These are phyloP conservation scores for Gallirallus australis DNA, from an alignment of 2,797 vertebrate species.

Conservation along the genomic window DNA sequence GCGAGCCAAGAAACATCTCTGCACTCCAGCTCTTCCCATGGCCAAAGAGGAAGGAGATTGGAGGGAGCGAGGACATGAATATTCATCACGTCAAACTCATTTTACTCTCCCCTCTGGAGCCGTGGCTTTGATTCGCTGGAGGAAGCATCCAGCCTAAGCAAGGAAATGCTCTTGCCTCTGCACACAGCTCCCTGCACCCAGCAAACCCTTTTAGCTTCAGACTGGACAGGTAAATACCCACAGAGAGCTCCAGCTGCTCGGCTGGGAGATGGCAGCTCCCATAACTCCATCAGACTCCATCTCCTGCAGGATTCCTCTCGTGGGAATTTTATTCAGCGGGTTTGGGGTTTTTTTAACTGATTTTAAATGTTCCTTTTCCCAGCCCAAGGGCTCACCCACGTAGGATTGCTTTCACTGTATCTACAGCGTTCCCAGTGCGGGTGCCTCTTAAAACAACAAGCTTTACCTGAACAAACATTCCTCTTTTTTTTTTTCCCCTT, in stretches of 20 bases:
- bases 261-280: neutral
- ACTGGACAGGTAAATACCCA: neutral
- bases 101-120: neutral
- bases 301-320: neutral
- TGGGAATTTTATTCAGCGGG: neutral
- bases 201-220: neutral
- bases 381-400: neutral
- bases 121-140: neutral
- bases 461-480: neutral
- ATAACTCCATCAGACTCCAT: accelerated
- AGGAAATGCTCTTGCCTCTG: neutral
- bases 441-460: neutral
- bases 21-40: neutral
- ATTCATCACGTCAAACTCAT: neutral
- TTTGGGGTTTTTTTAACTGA: no score
- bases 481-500: neutral
- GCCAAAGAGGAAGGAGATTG: neutral
- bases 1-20: neutral
- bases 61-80: neutral
- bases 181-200: accelerated
- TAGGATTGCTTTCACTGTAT: neutral
- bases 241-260: accelerated
- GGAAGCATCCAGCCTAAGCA: neutral
- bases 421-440: neutral
- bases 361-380: neutral